Evolutionary conservation across 1,140 invertebrate species (phyloP).

Genomic region (Ganaspis sp.): DNA sequence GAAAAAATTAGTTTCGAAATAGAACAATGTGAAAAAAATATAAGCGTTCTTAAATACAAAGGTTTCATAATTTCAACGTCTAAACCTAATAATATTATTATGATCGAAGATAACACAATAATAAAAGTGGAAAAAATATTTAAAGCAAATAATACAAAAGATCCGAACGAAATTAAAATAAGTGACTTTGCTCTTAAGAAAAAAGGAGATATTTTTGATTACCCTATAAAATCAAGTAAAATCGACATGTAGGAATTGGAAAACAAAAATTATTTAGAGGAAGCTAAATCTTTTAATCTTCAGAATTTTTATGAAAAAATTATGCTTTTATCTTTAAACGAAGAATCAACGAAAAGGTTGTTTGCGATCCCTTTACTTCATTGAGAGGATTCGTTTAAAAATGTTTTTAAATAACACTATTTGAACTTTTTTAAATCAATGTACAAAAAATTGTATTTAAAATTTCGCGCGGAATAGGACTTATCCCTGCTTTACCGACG

Average conservation of each 20-base stretch:
- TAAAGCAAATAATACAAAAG: background rate
- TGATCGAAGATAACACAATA: no score
- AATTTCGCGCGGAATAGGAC: no score
- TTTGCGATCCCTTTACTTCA: background rate
- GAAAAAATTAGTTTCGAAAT: background rate
- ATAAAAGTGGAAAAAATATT: background rate
- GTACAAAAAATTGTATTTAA: no score
- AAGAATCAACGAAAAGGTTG: background rate
- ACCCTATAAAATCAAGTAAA: background rate
- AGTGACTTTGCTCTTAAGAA: background rate
- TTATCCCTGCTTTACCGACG: no score
- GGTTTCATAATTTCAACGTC: background rate
- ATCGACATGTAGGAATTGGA: background rate
- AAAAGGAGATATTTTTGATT: background rate
- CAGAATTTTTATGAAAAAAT: background rate
- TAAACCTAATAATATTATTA: no score
- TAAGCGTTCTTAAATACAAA: background rate
- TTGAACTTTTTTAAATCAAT: no score
- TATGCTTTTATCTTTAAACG: background rate
- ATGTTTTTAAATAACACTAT: no score
- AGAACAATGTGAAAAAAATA: background rate
- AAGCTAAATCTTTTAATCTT: background rate
- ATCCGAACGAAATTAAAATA: background rate
- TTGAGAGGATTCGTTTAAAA: background rate
- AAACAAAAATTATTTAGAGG: background rate